Base-by-base conservation (phyloP, 2,113 vertebrate species). In the Butorides virescens region DNA sequence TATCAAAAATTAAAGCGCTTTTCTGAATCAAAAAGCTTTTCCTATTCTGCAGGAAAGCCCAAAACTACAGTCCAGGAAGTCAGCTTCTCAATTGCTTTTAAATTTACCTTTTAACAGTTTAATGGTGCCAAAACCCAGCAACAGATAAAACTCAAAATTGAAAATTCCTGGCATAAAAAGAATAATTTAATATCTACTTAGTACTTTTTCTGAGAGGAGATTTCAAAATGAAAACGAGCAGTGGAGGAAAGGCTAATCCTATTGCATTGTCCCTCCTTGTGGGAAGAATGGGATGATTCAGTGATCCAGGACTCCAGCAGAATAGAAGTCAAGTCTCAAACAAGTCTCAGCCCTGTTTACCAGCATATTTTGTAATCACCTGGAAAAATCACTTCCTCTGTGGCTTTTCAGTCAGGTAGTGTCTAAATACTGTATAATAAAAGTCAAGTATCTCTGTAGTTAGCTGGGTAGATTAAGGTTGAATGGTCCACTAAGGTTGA, bases 121-220 rank as follows among this genome's bases (percentile, higher is more conserved):
- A 86, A 82, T 79, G 56, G 66, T 93, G 88, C 92, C 86, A 90
- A 92, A 88, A 62, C 46, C n/a, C 74, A 84, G 86, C 75, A 90
- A 90, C 61, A 79, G 89, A 88, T 92, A 92, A 76, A 92, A 83
- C 79, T 86, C 76, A 62, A 73, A 80, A 80, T 77, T 87, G 90
- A 97, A 89, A 91, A 91, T 93, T 94, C 68, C 76, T 91, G 80
- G 76, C 42, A 3, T 61, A 70, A 44, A 44, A 44, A 81, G 87
- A 93, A 68, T 66, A 49, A 84, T 91, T 86, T 88, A 77, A 88
- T 66, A 89, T 88, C 93, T 77, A 49, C 86, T 92, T 65, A 55
- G 68, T 92, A 56, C 61, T 13, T 86, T 86, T 90, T 86, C 78
- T 61, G 67, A 86, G 84, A 52, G 86, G 71, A 58, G 67, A 77